These are phyloP conservation scores for Anoplius nigerrimus DNA, from an alignment of 2,888 invertebrate genomes.

Conservation along the genomic window DNA sequence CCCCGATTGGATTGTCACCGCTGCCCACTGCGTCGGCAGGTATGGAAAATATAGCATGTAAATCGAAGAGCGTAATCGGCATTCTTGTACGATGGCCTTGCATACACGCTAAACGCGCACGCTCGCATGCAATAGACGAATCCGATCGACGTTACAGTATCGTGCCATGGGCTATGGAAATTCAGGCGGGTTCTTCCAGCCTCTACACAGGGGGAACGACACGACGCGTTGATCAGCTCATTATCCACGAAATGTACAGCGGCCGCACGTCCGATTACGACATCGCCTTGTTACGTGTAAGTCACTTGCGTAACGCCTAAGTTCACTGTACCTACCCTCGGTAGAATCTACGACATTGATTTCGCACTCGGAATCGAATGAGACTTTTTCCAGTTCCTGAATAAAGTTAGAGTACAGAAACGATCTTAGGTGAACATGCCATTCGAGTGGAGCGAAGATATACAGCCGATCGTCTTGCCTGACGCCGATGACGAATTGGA, in stretches of 20 bases:
- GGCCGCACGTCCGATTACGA: constrained; percentile 61
- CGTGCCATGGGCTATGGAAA: constrained; percentile 29
- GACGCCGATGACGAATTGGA: constrained; percentile 52
- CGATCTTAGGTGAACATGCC: constrained; percentile 54
- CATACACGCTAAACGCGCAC: no score
- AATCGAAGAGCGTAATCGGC: constrained; percentile 7
- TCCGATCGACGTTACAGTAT: neutral
- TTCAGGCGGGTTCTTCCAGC: constrained; percentile 51
- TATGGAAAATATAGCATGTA: constrained; percentile 14
- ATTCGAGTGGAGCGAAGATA: constrained; percentile 46
- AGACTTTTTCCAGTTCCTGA: no score
- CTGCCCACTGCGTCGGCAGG: constrained; percentile 60
- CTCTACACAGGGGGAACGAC: constrained; percentile 45
- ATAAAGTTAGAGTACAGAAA: no score
- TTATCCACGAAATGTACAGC: constrained; percentile 62
- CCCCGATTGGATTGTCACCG: constrained; percentile 57
- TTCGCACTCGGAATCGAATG: neutral
- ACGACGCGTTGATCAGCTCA: constrained; percentile 49
- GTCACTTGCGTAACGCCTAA: neutral
- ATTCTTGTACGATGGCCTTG: neutral
- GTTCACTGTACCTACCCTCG: no score
- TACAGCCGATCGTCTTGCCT: constrained; percentile 59
- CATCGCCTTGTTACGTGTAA: constrained; percentile 60
- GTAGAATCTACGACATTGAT: neutral
- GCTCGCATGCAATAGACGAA: neutral